A percentile compares a stretch with the other conserved stretches of the same genome.
These are phyloP conservation scores for Cepphus grylle DNA, from an alignment of 2,113 vertebrate genomes.

Conservation along the genomic window DNA sequence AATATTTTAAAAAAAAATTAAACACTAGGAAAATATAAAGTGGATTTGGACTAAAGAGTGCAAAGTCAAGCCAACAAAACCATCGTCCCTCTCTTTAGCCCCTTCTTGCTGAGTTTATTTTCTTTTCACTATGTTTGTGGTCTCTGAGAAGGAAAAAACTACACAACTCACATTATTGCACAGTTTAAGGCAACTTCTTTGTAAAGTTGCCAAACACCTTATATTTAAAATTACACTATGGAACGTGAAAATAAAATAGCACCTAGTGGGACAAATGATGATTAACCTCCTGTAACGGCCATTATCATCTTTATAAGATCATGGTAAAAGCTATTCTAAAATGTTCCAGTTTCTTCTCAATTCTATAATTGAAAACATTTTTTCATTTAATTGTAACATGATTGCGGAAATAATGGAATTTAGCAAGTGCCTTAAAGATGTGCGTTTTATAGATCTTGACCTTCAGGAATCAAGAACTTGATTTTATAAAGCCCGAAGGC, in stretches of 20 bases:
- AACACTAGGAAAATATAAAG: background rate
- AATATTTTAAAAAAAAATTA: background rate
- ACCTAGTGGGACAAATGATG: background rate
- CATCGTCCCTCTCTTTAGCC: background rate
- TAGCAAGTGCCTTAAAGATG: background rate
- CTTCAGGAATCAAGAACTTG: background rate
- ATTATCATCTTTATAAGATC: background rate
- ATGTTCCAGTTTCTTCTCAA: background rate
- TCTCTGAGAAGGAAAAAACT: background rate
- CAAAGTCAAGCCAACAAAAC: background rate
- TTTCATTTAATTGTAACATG: background rate
- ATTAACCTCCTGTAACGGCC: background rate
- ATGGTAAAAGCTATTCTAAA: background rate
- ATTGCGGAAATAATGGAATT: background rate
- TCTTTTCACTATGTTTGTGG: background rate
- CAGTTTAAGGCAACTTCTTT: background rate
- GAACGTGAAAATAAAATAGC: background rate
- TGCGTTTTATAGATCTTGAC: background rate
- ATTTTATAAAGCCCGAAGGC: background rate
- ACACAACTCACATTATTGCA: background rate
- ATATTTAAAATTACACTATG: rapidly evolving
- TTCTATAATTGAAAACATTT: background rate
- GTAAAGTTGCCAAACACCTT: background rate
- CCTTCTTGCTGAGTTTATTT: background rate
- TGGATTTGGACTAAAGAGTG: background rate